These are phyloP conservation scores for Hypotaenidia okinawae DNA, from an alignment of 2,797 vertebrate species.

Conservation along the genomic window DNA sequence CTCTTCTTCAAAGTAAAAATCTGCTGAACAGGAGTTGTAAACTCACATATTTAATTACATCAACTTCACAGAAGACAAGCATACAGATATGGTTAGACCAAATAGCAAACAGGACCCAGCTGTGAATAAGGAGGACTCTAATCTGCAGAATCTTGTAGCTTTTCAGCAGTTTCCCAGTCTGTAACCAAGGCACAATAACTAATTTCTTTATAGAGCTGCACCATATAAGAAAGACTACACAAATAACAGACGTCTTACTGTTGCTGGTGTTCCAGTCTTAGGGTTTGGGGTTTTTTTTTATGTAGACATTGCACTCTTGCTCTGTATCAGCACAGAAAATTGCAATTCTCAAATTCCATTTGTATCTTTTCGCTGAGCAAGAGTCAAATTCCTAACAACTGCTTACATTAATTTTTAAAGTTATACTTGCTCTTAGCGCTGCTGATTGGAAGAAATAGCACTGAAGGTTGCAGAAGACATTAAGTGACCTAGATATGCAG, in stretches of 20 bases:
- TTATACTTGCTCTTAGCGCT: not conserved
- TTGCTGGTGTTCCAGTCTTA: not conserved
- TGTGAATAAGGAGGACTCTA: not conserved
- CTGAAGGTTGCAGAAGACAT: constrained; percentile 1
- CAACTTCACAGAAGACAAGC: not conserved
- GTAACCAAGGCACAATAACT: not conserved
- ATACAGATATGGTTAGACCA: not conserved
- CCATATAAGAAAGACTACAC: not conserved
- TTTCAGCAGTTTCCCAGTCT: not conserved
- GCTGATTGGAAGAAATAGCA: constrained; percentile 48
- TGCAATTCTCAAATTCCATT: not conserved
- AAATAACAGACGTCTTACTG: not conserved
- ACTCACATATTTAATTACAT: not conserved
- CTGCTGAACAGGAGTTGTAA: not conserved
- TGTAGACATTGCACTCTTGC: not conserved
- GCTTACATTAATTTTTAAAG: constrained; percentile 65
- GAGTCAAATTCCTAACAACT: constrained; percentile 34
- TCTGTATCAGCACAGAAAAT: not conserved
- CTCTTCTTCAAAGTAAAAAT: not conserved
- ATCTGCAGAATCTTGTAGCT: not conserved
- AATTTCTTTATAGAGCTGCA: not conserved
- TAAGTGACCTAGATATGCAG: constrained; percentile 58
- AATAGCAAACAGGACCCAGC: not conserved
- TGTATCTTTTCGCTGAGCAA: not conserved
- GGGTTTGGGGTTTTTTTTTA: not conserved